Evolutionary conservation across 2,888 invertebrate species (phyloP), one percentile per base, ranked within the genome.

Genomic region (Pomacea canaliculata): DNA sequence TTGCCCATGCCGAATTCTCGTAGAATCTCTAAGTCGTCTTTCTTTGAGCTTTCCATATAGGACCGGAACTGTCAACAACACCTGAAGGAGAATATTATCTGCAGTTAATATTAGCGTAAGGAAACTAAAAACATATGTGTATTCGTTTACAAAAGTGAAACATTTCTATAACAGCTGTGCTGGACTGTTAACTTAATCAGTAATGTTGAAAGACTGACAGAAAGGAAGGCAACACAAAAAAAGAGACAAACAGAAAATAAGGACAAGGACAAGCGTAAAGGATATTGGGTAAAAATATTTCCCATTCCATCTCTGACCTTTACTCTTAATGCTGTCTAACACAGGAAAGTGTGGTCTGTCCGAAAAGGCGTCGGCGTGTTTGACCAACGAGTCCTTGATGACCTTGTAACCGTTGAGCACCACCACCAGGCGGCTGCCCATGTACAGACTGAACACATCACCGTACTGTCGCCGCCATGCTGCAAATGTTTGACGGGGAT

Each of bases 361-460:
- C 1, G 79, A 74, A 71, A 80, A 79, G 27, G 68, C 73, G 19
- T 77, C 80, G 10, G 75, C 76, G 37, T 76, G 67, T 37, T 71
- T 79, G 37, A 80, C 76, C 46, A 80, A 70, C 16, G 77, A 71
- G 49, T 80, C 79, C 37, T 72, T 76, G 49, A 80, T 65, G 56
- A 73, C 59, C 10, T 76, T 71, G n/a, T 73, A 79, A n/a, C 76
- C 71, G 66, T 76, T 78, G 62, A 80, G 65, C 51, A 78, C 77
- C 48, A 80, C 76, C 46, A 78, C 73, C 16, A 76, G 71, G 37
- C 37, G 46, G 9, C 49, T 9, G 27, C 76, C 76, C 71, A 76
- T 49, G 71, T 76, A 71, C 68, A 78, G 71, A 56, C 78, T 78
- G 60, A 78, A 78, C 49, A 78, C 59, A 60, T 78, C 78, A 18